Evolutionary conservation across 2,113 vertebrate genomes (phyloP), one percentile per base, ranked within the genome.

Genomic region (Eretmochelys imbricata): DNA sequence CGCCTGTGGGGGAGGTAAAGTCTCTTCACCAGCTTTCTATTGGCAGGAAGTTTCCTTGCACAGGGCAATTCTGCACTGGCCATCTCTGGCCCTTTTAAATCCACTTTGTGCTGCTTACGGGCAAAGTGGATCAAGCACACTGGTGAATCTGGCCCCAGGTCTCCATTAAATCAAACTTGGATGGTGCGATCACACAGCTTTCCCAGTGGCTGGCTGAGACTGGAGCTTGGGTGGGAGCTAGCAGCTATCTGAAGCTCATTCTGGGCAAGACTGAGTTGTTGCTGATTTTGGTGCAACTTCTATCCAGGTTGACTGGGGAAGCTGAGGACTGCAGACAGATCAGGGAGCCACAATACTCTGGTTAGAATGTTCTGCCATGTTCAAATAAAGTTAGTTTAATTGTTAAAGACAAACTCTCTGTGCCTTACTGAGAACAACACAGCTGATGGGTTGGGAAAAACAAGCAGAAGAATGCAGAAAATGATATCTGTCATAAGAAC

Each of bases 391-490:
- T 86, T 12, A 2, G 6, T 82, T 59, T 35, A 79, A 49, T 5
- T 2, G 4, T 55, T 88, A 50, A 42, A 42, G 5, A 59, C 8
- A 38, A 91, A 6, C 53, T 81, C 13, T 88, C 69, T 46, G 4
- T 31, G 82, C 1, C 0, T 7, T 10, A 25, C 0, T 0, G 42
- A 0, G 1, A 57, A n/a, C 22, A 85, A 29, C 17, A 22, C 46
- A 79, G 27, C 13, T n/a, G 69, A 6, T 65, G 12, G 42, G 48
- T 89, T 83, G 53, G 42, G 80, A 38, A 38, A 14, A 88, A 91
- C 80, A 4, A 50, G 4, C 14, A 20, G 85, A 51, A 53, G 84
- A 75, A 25, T 0, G 0, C 11, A 75, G 20, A 20, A 55, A 82
- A 38, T 5, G 51, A 80, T 19, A 42, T 27, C 31, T 85, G 0